phyloP scores from a whole-genome alignment of 1,140 invertebrate species.

The Zaprionus inermis region DNA sequence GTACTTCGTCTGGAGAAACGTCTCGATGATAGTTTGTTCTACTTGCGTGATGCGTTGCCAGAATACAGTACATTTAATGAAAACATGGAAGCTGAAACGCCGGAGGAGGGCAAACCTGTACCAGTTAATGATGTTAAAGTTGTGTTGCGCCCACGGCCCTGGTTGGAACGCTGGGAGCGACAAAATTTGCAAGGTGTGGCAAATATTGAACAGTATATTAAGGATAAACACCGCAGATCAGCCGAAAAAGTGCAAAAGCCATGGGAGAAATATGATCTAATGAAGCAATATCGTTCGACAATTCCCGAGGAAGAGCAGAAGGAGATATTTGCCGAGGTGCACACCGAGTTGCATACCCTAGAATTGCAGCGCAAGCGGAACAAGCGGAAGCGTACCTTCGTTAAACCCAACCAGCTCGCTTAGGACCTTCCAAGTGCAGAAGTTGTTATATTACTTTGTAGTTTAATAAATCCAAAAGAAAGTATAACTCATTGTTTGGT shows the following conservation, averaged over 20 bases:
- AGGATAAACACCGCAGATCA: slow-evolving; percentile 86
- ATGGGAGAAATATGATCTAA: slow-evolving; percentile 96
- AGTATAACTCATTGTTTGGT: slow-evolving; percentile 4
- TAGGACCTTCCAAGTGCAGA: slow-evolving; percentile 37
- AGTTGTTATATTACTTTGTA: slow-evolving; percentile 59
- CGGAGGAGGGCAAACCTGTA: slow-evolving; percentile 90
- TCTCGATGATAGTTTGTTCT: slow-evolving; percentile 94
- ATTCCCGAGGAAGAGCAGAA: slow-evolving; percentile 95
- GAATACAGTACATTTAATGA: slow-evolving; percentile 97
- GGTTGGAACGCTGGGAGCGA: slow-evolving; percentile 93
- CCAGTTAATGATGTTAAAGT: slow-evolving; percentile 96
- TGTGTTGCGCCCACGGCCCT: slow-evolving; percentile 93
- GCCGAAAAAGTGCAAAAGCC: slow-evolving; percentile 87
- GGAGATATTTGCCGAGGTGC: slow-evolving; percentile 93
- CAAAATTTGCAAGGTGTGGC: slow-evolving; percentile 91
- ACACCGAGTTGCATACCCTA: slow-evolving; percentile 89
- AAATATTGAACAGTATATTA: slow-evolving; percentile 87
- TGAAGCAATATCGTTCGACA: slow-evolving; percentile 94
- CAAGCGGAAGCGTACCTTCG: slow-evolving; percentile 88
- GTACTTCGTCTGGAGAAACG: slow-evolving; percentile 96
- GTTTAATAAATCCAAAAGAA: slow-evolving; percentile 48
- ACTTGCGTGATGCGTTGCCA: slow-evolving; percentile 95
- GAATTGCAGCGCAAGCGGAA: slow-evolving; percentile 88
- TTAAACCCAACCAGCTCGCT: slow-evolving; percentile 87
- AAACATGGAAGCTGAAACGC: slow-evolving; percentile 94